A percentile compares a stretch with the other conserved stretches of the same genome.
These are phyloP conservation scores for Sciurus niger DNA, from an alignment of 2,113 vertebrate species.

Conservation along the genomic window DNA sequence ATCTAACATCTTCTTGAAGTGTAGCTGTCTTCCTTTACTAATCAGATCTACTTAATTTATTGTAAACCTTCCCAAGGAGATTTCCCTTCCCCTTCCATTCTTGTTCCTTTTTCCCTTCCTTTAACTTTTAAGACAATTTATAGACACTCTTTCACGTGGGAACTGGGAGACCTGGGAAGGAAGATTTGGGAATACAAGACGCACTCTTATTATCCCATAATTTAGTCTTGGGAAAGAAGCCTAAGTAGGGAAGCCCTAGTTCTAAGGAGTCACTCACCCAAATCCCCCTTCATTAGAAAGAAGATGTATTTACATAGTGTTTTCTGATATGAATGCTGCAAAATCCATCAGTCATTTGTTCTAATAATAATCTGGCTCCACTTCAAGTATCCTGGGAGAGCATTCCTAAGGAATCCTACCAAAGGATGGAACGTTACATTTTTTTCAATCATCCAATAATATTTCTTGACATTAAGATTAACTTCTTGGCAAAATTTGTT, in stretches of 20 bases:
- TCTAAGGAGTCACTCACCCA: not conserved
- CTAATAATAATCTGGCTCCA: slow-evolving; percentile 13
- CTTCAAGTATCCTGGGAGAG: slow-evolving; percentile 9
- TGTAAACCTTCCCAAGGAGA: slow-evolving; percentile 73
- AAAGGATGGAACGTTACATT: not conserved
- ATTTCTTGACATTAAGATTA: slow-evolving; percentile 66
- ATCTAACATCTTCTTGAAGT: slow-evolving; percentile 76
- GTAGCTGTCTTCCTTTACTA: slow-evolving; percentile 77
- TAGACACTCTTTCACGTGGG: not conserved
- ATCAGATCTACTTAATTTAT: slow-evolving; percentile 78
- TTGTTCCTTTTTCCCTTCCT: not conserved
- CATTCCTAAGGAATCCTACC: not conserved
- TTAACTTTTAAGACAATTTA: slow-evolving; percentile 23
- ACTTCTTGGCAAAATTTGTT: slow-evolving; percentile 67
- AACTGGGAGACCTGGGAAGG: not conserved
- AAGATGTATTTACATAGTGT: not conserved
- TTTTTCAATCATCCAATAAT: slow-evolving; percentile 34
- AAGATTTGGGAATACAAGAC: slow-evolving; percentile 14
- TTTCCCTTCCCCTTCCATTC: slow-evolving; percentile 52
- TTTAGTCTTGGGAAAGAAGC: slow-evolving; percentile 17
- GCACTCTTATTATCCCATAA: not conserved
- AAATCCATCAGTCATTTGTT: slow-evolving; percentile 9
- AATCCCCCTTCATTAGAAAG: slow-evolving; percentile 26
- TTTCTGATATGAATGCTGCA: slow-evolving; percentile 16
- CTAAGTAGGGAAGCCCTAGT: not conserved